Percentiles rank a stretch among this genome's conserved stretches.
phyloP scores from a whole-genome alignment of 2,113 vertebrate species.

The Aspidoscelis tigris region DNA sequence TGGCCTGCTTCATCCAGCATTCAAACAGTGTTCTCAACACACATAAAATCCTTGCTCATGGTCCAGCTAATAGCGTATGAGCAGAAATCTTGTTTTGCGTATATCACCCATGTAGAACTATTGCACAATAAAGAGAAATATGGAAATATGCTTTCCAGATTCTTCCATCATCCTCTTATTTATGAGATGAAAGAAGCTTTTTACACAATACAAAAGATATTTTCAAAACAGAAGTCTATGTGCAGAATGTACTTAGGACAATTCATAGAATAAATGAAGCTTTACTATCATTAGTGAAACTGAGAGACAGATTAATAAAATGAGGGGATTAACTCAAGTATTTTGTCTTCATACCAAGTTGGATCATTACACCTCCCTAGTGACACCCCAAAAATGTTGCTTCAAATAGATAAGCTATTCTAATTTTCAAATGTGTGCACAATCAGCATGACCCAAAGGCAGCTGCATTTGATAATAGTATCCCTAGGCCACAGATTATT shows the following conservation, averaged over 20 bases:
- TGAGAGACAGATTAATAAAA: constrained; percentile 71
- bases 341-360: constrained; percentile 61
- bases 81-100: background rate
- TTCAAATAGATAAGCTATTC: constrained; percentile 63
- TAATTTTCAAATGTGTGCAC: constrained; percentile 47
- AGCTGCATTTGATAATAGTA: background rate
- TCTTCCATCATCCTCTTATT: background rate
- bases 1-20: too few relatives aligned
- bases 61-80: background rate
- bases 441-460: background rate
- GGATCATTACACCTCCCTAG: constrained; percentile 65
- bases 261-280: constrained; percentile 30
- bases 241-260: constrained; percentile 4
- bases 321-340: constrained; percentile 51
- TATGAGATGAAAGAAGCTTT: background rate
- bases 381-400: constrained; percentile 59
- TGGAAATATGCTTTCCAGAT: background rate
- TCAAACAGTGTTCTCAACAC: too few relatives aligned
- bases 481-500: constrained; percentile 9
- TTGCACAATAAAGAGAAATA: background rate
- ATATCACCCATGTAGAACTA: background rate
- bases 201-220: background rate
- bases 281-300: constrained; percentile 63
- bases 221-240: constrained; percentile 10
- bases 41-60: background rate